A percentile compares a stretch with the other conserved stretches of the same genome.
Evolutionary conservation across 2,113 vertebrate genomes (phyloP).

Genomic region (Tricholaema leucomelas): DNA sequence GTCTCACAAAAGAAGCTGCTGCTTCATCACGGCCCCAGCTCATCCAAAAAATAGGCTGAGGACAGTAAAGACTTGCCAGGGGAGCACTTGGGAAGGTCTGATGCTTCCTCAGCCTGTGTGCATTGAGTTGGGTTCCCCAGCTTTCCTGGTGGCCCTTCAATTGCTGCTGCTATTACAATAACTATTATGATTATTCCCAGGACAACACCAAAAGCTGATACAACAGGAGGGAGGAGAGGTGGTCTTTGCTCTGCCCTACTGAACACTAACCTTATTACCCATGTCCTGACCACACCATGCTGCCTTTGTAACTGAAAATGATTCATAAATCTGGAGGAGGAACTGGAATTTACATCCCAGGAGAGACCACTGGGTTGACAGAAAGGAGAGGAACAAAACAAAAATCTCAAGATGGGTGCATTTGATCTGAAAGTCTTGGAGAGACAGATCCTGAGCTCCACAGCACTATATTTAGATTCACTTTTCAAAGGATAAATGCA

Average conservation of each 20-base stretch:
- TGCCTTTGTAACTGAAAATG: neutral
- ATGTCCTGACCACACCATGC: rapidly evolving
- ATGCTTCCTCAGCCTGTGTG: neutral
- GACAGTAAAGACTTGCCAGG: neutral
- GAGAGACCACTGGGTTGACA: neutral
- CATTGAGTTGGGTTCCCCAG: neutral
- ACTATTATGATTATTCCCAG: neutral
- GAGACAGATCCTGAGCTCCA: conserved; percentile 21
- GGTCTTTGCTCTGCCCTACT: neutral
- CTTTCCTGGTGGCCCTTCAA: neutral
- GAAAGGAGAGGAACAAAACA: neutral
- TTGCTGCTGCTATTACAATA: neutral
- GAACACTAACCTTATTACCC: neutral
- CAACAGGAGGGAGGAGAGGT: neutral
- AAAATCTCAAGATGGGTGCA: neutral
- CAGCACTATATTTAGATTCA: conserved; percentile 22
- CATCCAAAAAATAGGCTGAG: neutral
- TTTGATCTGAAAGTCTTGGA: conserved; percentile 4
- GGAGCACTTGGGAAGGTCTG: neutral
- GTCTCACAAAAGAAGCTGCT: neutral
- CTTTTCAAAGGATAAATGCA: conserved; percentile 43
- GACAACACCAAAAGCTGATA: neutral
- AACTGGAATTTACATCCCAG: conserved; percentile 10
- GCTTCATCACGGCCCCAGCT: neutral
- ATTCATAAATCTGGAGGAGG: neutral